Base-by-base conservation (phyloP, 2,797 vertebrate genomes). In the Enteromius radiatus region DNA sequence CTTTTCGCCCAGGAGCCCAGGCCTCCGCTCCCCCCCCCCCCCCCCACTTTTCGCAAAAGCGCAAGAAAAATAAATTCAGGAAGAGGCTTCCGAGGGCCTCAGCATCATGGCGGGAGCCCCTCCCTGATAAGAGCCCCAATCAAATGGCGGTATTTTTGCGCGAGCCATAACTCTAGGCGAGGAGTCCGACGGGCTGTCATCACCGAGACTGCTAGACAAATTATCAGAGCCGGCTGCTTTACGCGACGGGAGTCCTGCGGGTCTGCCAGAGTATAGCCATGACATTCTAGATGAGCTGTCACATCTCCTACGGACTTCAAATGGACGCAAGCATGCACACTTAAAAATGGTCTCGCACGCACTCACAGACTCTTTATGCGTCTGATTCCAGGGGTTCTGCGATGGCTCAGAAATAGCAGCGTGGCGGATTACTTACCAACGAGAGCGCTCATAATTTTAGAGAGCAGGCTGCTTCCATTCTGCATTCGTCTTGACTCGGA, bases 231-330 rank as follows among this genome's bases (percentile, higher is more conserved):
- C 87, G 89, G 86, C 87, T 81, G 65, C 86, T 85, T 90, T 82
- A 9, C 91, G n/a, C 90, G 54, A 76, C 82, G 17, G 90, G 90
- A 89, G 76, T 77, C 76, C 84, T 85, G 87, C 11, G 85, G 79
- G 86, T 89, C 91, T 77, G 90, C 89, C 88, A 88, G 89, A 90
- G 88, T 91, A 89, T 87, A 87, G 88, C 91, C 90, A 76, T 88
- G 88, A 91, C 90, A 90, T 91, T 88, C 87, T 90, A 91, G 91
- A 93, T 92, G 91, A 92, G 91, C 93, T 91, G 92, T 91, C 91
- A 91, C 91, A 87, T 90, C 90, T 92, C 89, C 89, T 89, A 87
- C 90, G 59, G 85, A 85, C 87, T 91, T 92, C 91, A 91, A 83
- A 90, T 85, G 83, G 87, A 90, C 81, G 77, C 84, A 85, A 88